phyloP scores from a whole-genome alignment of 2,888 invertebrate genomes.

The Melipona beecheii region DNA sequence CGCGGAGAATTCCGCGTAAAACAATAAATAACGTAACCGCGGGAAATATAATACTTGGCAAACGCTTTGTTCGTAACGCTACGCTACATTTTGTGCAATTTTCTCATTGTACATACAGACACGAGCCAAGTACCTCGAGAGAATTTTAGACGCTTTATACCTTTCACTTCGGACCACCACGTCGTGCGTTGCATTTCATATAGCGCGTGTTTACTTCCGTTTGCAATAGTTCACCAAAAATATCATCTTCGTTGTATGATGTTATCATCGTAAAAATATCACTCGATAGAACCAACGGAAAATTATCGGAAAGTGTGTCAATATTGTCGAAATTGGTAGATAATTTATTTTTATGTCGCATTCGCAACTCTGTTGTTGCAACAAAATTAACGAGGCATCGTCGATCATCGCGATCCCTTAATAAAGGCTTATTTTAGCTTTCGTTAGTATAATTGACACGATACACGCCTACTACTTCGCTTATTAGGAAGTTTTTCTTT shows the following conservation, averaged over 20 bases:
- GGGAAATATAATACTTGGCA: constrained; percentile 70
- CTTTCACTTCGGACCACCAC: constrained; percentile 12
- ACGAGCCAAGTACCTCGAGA: constrained; percentile 65
- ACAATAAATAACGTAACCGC: constrained; percentile 71
- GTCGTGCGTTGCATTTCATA: not conserved
- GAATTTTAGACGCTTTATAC: constrained; percentile 43
- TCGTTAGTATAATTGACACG: constrained; percentile 65
- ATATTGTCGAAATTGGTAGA: constrained; percentile 6
- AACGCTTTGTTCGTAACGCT: constrained; percentile 65
- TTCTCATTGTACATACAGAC: constrained; percentile 71
- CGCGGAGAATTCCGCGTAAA: constrained; percentile 19
- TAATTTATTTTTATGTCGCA: not conserved
- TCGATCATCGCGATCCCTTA: constrained; percentile 59
- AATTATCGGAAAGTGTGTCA: constrained; percentile 8
- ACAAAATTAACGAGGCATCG: constrained; percentile 59
- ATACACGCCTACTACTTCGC: constrained; percentile 41
- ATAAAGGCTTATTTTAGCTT: constrained; percentile 64
- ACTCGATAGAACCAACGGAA: not conserved
- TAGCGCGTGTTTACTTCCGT: constrained; percentile 55
- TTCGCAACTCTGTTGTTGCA: constrained; percentile 48
- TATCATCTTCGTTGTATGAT: constrained; percentile 13
- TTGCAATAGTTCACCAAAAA: constrained; percentile 62
- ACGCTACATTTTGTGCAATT: constrained; percentile 71
- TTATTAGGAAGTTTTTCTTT: constrained; percentile 16
- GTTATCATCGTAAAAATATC: not conserved